Percentiles rank a stretch among this genome's conserved stretches.
phyloP scores from a whole-genome alignment of 2,113 vertebrate species.

The Sturnus vulgaris region DNA sequence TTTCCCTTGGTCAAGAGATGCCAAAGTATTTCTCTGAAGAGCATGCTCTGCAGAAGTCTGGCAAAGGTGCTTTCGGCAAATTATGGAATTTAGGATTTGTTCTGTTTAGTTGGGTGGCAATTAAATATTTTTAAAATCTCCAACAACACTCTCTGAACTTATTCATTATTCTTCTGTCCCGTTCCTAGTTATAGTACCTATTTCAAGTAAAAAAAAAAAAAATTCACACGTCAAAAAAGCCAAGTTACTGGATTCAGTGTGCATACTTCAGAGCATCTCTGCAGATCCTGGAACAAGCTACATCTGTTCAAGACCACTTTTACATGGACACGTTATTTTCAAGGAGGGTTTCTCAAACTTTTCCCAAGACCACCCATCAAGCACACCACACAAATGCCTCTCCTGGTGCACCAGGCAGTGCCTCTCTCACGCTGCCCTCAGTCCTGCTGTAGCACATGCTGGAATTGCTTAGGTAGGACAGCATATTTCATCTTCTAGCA shows the following conservation, averaged over 20 bases:
- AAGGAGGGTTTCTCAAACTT: not conserved
- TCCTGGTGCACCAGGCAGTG: not conserved
- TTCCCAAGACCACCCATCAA: slow-evolving; percentile 21
- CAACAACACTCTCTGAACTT: not conserved
- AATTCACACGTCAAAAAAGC: not conserved
- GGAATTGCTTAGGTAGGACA: not conserved
- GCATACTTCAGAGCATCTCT: not conserved
- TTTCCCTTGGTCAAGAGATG: slow-evolving; percentile 4
- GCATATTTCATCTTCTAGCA: not conserved
- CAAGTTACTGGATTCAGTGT: not conserved
- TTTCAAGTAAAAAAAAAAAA: not conserved
- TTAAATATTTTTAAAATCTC: not conserved
- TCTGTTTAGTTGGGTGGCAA: not conserved
- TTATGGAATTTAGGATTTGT: not conserved
- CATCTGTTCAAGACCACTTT: not conserved
- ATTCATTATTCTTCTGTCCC: not conserved
- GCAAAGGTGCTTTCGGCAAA: not conserved
- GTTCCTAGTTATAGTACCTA: not conserved
- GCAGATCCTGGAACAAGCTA: not conserved
- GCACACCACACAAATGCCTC: not conserved
- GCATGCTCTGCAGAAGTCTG: not conserved
- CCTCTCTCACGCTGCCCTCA: not conserved
- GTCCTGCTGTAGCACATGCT: not conserved
- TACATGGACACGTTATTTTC: not conserved
- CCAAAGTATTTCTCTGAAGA: not conserved